Evolutionary conservation across 2,797 vertebrate genomes (phyloP), one percentile per base, ranked within the genome.

Genomic region (Simalia tracyae): DNA sequence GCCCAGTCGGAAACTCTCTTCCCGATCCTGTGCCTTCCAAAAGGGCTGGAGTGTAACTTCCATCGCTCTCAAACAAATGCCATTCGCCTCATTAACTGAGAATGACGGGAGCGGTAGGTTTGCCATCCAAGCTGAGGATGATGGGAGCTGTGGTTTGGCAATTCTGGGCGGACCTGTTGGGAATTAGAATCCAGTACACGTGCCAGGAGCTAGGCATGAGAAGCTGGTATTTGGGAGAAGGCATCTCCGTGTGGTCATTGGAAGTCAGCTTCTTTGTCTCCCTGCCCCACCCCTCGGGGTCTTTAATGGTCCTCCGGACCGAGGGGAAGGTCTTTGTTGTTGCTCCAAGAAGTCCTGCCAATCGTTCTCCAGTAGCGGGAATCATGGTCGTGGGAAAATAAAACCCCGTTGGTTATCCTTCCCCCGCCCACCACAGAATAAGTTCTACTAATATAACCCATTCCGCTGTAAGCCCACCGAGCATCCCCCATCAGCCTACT

Each of bases 401-500:
- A 42, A 42, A 36, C 46, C 72, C 36, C 10, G 36, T 81, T 81
- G 8, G 19, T 81, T 81, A 64, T 61, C 61, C 12, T 28, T 88
- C 42, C 26, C 14, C n/a, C 19, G n/a, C 88, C 56, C 85, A 76
- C 19, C 2, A 28, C 66, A 50, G 26, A 64, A 66, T 22, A 84
- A 15, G 3, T 5, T 59, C 26, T 11, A 61, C 31, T 28, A 5
- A 22, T 28, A 15, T 56, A 28, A 46, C 86, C 72, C 68, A 15
- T 31, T 31, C 28, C 1, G 22, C n/a, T 19, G 3, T 28, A 31
- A 81, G 54, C 56, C 50, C 50, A 60, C 24, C 66, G 14, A 14
- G 4, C 64, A 14, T 0, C 0, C 10, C 1, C 11, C 56, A 68
- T 26, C 0, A 9, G 24, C 5, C 28, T 68, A 3, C 64, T 0